A percentile compares a stretch with the other conserved stretches of the same genome.
Conservation (phyloP, 1,140 invertebrate genomes). For the Papilio aristodemus region DNA sequence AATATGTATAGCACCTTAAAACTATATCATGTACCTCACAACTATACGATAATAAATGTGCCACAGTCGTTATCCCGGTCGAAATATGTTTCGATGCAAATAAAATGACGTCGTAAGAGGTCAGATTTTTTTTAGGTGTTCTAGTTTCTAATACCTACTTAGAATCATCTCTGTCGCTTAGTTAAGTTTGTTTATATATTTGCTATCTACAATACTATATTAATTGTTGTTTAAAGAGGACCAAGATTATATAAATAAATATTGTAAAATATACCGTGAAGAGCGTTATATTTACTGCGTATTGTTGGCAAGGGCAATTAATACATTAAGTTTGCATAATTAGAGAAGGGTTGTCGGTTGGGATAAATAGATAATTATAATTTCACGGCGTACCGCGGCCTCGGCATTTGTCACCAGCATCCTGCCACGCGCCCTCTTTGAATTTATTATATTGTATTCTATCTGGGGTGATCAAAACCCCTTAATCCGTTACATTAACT, state of each 20-base stretch:
- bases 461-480: conserved; percentile 63
- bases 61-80: too few relatives aligned
- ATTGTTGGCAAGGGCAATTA: conserved; percentile 48
- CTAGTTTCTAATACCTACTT: too few relatives aligned
- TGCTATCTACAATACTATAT: too few relatives aligned
- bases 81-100: too few relatives aligned
- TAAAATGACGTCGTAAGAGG: too few relatives aligned
- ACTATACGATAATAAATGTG: too few relatives aligned
- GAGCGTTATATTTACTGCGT: neutral
- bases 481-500: conserved; percentile 58
- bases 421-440: conserved; percentile 68
- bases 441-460: conserved; percentile 77
- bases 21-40: too few relatives aligned
- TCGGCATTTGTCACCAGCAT: conserved; percentile 77
- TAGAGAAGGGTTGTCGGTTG: conserved; percentile 59
- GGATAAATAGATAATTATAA: conserved; percentile 75
- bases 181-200: too few relatives aligned
- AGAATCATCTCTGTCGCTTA: too few relatives aligned
- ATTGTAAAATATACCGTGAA: neutral
- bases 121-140: too few relatives aligned
- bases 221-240: neutral
- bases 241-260: neutral
- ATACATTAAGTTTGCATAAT: conserved; percentile 71
- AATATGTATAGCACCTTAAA: too few relatives aligned
- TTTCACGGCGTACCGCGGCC: conserved; percentile 65